These are phyloP conservation scores for Cheirogaleus medius DNA, from an alignment of 2,113 vertebrate genomes.

Conservation along the genomic window DNA sequence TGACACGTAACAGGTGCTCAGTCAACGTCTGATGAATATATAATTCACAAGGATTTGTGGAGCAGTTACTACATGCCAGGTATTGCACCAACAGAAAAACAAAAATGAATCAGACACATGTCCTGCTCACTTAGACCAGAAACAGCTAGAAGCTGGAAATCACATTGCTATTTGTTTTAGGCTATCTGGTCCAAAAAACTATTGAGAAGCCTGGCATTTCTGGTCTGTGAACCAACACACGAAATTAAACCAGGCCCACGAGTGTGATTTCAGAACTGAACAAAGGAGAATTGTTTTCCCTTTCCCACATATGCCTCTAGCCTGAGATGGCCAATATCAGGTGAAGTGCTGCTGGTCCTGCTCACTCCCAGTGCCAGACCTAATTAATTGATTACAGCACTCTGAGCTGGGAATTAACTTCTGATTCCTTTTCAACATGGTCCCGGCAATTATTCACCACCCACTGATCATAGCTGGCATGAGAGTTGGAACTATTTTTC, in stretches of 20 bases:
- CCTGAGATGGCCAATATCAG: neutral
- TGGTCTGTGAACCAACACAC: neutral
- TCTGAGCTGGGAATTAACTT: neutral
- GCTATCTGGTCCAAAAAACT: neutral
- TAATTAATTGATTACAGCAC: neutral
- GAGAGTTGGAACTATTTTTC: neutral
- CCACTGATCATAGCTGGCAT: neutral
- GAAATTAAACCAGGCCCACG: neutral
- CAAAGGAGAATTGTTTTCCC: neutral
- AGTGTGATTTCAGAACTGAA: neutral
- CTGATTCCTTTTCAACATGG: neutral
- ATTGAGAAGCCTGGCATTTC: neutral
- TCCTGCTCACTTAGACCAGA: neutral
- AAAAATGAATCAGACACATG: rapidly evolving
- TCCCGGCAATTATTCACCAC: neutral
- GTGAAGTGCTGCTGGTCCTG: rapidly evolving
- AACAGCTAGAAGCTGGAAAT: neutral
- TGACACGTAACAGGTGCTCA: neutral
- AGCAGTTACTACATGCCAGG: neutral
- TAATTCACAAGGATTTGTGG: neutral
- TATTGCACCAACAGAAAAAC: neutral
- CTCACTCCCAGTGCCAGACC: neutral
- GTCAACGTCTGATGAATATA: too few species aligned
- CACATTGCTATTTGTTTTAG: neutral
- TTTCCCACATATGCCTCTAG: neutral